These are phyloP conservation scores for Zaprionus ornatus DNA, from an alignment of 1,140 invertebrate genomes.

Conservation along the genomic window DNA sequence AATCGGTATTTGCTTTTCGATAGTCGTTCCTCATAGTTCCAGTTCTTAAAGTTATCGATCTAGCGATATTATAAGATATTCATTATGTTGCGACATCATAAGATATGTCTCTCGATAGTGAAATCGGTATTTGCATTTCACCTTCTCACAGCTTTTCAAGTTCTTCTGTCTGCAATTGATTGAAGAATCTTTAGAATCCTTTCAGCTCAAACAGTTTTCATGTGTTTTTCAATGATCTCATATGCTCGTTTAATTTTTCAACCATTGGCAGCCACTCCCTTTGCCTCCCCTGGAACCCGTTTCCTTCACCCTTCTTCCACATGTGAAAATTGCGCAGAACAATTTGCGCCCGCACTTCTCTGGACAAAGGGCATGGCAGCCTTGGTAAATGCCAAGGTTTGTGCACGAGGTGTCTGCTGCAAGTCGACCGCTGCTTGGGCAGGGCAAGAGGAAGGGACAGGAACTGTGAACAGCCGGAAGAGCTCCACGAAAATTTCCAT, in stretches of 20 bases:
- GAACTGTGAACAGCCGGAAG: neutral
- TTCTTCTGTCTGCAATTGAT: neutral
- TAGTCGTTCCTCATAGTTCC: no score
- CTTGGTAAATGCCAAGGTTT: conserved; percentile 28
- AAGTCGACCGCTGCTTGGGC: neutral
- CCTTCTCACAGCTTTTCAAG: neutral
- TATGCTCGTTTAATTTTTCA: conserved; percentile 1
- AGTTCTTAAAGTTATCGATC: no score
- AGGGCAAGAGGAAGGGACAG: no score
- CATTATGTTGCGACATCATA: no score
- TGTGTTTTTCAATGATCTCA: neutral
- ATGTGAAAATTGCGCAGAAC: conserved; percentile 24
- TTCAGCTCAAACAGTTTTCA: neutral
- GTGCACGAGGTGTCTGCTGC: neutral
- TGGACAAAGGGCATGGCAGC: conserved; percentile 6
- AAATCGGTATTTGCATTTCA: neutral
- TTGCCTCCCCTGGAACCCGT: no score
- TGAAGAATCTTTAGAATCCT: neutral
- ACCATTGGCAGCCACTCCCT: neutral
- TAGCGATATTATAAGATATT: no score
- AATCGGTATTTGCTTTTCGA: no score
- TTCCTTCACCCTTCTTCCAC: neutral
- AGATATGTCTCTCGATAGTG: no score
- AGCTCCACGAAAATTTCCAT: neutral
- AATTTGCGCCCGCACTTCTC: conserved; percentile 8